These are phyloP conservation scores for Drosophila pseudotakahashii DNA, from an alignment of 2,888 invertebrate genomes.

Conservation along the genomic window DNA sequence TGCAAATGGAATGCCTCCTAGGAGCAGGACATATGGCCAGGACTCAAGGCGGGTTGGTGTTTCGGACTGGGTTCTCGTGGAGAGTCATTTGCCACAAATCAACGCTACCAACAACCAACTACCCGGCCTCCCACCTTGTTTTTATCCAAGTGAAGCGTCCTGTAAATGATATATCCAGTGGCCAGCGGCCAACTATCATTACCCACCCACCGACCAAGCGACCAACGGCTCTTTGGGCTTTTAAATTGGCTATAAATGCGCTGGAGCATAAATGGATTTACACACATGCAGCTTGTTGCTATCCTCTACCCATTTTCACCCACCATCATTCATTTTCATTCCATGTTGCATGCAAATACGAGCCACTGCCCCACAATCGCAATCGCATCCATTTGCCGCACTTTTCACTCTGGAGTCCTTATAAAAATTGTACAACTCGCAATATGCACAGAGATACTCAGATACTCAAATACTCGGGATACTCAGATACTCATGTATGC, in stretches of 20 bases:
- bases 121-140: neutral
- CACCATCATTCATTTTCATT: constrained; percentile 47
- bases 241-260: constrained; percentile 77
- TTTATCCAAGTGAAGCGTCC: constrained; percentile 21
- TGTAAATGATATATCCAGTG: constrained; percentile 39
- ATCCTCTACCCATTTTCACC: constrained; percentile 4
- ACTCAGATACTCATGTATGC: neutral
- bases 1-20: constrained; percentile 38
- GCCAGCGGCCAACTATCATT: constrained; percentile 28
- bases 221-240: constrained; percentile 46
- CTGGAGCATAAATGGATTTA: constrained; percentile 77
- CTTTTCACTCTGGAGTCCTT: constrained; percentile 13
- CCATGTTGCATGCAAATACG: constrained; percentile 70
- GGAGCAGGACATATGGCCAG: constrained; percentile 26
- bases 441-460: neutral
- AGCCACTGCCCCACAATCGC: constrained; percentile 18
- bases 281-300: constrained; percentile 74
- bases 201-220: constrained; percentile 1
- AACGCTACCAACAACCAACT: constrained; percentile 25
- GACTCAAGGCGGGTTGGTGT: constrained; percentile 1
- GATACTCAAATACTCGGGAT: too few relatives aligned
- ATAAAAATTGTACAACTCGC: constrained; percentile 11
- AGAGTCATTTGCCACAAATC: constrained; percentile 44
- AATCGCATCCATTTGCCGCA: constrained; percentile 9
- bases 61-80: neutral